Conservation (phyloP, 64 coral and sea anemone genomes). For the Pocillopora verrucosa region DNA sequence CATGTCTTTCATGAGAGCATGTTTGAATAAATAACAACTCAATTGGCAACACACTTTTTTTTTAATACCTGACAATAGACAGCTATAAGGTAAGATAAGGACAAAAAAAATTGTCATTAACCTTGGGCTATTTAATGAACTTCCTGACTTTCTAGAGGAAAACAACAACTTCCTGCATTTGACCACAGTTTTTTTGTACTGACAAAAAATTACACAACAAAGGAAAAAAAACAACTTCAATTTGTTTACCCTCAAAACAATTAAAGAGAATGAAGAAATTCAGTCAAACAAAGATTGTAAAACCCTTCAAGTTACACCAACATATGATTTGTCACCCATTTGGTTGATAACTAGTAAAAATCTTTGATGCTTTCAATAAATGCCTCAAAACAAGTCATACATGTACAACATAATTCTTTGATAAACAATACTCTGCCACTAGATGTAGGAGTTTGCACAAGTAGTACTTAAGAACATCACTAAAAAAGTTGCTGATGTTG, state of each 20-base stretch:
- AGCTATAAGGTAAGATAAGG: neutral
- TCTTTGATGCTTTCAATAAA: neutral
- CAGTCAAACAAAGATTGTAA: neutral
- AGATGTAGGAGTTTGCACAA: neutral
- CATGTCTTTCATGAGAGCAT: no score
- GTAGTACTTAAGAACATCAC: no score
- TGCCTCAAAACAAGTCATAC: neutral
- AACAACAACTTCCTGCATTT: neutral
- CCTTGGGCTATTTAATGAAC: neutral
- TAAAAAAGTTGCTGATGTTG: constrained; percentile 19
- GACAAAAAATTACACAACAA: neutral
- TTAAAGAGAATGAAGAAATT: neutral
- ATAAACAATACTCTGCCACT: neutral
- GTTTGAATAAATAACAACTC: neutral
- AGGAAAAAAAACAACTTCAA: neutral
- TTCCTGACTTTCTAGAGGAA: neutral
- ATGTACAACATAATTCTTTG: neutral
- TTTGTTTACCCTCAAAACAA: neutral
- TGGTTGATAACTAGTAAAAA: neutral
- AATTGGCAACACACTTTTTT: neutral
- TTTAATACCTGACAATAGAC: neutral
- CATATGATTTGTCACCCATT: neutral
- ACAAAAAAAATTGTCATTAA: neutral
- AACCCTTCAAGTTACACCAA: neutral
- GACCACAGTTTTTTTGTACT: neutral